Base-by-base conservation (phyloP, 2,113 vertebrate genomes). In the Empidonax alnorum region DNA sequence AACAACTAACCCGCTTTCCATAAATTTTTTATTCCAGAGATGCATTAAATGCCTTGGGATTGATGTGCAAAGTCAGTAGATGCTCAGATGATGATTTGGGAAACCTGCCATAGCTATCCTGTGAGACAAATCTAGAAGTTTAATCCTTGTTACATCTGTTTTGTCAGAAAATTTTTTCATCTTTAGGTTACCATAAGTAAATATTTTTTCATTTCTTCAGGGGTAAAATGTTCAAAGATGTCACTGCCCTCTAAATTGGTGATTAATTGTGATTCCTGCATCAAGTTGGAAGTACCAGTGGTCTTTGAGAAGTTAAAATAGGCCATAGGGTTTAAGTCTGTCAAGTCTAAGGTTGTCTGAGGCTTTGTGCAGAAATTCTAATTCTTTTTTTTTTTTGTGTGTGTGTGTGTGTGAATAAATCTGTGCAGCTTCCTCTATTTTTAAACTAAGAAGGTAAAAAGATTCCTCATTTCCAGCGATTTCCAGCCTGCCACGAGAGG, bases 401-500 rank as follows among this genome's bases (percentile, higher is more conserved):
- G n/a, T n/a, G n/a, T n/a, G n/a, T n/a, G n/a, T n/a, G n/a, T 30
- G 10, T 56, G 49, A 52, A 3, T 42, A 37, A 58, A 23, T 42
- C 59, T 55, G 4, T 61, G 6, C 20, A 49, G 16, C 46, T 79
- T 67, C 59, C 14, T 33, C 16, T 31, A 3, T 52, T 55, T 71
- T 68, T 30, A 5, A 30, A 6, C 23, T 2, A 3, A 3, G 25
- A 4, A 13, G 7, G 24, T 18, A 3, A 39, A 71, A 75, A 14
- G 30, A 28, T 42, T 24, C 6, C 42, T 67, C 27, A 41, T 63
- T 42, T 41, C n/a, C 56, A 35, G n/a, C 56, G 10, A 35, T 90
- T 94, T 90, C 63, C 28, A 87, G 37, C 61, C 63, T 96, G 88
- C 98, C 98, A 95, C 96, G 90, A 98, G 98, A 96, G 97, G 97